Percentiles rank a stretch among this genome's conserved stretches.
These are phyloP conservation scores for Tamias sibiricus DNA, from an alignment of 2,113 vertebrate genomes.

Conservation along the genomic window DNA sequence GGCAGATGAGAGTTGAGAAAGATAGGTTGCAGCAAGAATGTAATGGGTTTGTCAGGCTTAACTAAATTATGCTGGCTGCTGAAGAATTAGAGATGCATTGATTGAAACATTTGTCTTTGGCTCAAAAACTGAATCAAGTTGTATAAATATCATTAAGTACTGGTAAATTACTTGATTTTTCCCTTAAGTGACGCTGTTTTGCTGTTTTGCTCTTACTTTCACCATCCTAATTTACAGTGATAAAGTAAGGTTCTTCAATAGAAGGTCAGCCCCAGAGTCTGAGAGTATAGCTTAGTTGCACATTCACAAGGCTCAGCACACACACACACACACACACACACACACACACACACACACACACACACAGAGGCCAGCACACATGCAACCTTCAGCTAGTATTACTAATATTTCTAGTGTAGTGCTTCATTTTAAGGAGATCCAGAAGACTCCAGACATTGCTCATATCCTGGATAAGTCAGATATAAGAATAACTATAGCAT, in stretches of 20 bases:
- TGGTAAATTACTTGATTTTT: slow-evolving; percentile 19
- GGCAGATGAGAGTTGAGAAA: neutral
- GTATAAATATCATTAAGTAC: slow-evolving; percentile 1
- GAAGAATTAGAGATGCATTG: slow-evolving; percentile 15
- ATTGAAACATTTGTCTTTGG: slow-evolving; percentile 36
- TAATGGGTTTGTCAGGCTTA: neutral
- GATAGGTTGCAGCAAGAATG: neutral
- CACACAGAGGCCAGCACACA: neutral
- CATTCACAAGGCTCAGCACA: neutral
- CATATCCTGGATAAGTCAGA: neutral
- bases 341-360: no score
- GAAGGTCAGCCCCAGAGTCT: neutral
- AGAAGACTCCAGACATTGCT: neutral
- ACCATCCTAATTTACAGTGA: neutral
- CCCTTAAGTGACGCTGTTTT: neutral
- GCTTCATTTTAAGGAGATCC: neutral
- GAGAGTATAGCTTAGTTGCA: neutral
- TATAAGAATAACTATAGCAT: neutral
- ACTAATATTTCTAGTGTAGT: neutral
- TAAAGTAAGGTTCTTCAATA: neutral
- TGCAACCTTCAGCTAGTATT: neutral
- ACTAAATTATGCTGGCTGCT: slow-evolving; percentile 3
- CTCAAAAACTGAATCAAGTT: slow-evolving; percentile 45
- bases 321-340: no score
- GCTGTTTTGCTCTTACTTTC: neutral